Base-by-base conservation (phyloP, 2,888 invertebrate species). In the Augochlorella aurata region DNA sequence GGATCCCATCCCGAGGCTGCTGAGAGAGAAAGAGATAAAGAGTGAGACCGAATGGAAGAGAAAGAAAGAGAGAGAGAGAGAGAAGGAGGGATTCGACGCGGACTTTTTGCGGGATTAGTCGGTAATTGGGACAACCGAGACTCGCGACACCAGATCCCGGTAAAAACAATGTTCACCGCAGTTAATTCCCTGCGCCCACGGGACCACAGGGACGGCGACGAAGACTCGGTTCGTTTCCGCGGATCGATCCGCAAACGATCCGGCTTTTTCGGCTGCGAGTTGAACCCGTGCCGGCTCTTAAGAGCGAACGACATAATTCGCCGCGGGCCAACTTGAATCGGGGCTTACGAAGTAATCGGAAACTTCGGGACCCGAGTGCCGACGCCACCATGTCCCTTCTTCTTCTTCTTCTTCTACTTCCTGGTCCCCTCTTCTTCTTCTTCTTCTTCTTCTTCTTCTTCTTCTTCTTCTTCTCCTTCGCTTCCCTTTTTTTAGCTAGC, bases 321-420 rank as follows among this genome's bases (percentile, higher is more conserved):
- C 79, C 75, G 78, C 68, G 87, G 87, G 38, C 80, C 74, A 85
- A 87, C 82, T 87, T 80, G 82, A 79, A 87, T 87, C 77, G 87
- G 77, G 73, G 87, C 84, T 87, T 80, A 86, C 83, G 63, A 81
- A 83, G 85, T 85, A 83, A 86, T 83, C 87, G 83, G 79, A 85
- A 86, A 86, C 79, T 86, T 86, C 29, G 63, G 78, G 38, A 66
- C 66, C 38, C 54, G 65, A 66, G 66, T 47, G 79, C 18, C 47
- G 18, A 29, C 61, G 61, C 61, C 38, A 16, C 16, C 58, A 24
- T 38, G 38, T 65, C 63, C 16, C 29, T 38, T 65, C 38, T 38
- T 10, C 44, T 65, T n/a, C 38, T 10, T n/a, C 63, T 65, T 10
- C 38, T 12, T 10, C 18, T 9, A 9, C 63, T n/a, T n/a, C 16